Conservation (phyloP, 2,888 invertebrate species). For the Trichogramma dendrolimi region DNA sequence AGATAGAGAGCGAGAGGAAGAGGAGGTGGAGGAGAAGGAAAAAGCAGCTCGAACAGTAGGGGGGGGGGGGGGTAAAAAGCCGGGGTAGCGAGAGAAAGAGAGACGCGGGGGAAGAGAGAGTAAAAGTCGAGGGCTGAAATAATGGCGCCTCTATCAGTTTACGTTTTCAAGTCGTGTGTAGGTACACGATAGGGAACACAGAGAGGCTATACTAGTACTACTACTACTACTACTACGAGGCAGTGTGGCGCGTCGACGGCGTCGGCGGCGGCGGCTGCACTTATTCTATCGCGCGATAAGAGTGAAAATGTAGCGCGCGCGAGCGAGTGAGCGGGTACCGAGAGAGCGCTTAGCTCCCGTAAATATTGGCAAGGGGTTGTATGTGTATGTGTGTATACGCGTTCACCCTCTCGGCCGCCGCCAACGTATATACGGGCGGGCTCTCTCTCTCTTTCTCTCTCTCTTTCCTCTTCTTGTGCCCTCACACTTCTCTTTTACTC, state of each 20-base stretch:
- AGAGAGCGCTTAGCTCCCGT: slow-evolving; percentile 40
- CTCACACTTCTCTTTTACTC: background rate
- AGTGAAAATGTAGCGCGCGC: slow-evolving; percentile 38
- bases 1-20: slow-evolving; percentile 12
- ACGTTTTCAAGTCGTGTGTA: slow-evolving; percentile 27
- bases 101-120: slow-evolving; percentile 20
- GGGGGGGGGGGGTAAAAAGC: slow-evolving; percentile 9
- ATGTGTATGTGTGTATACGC: slow-evolving; percentile 6
- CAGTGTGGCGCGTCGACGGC: slow-evolving; percentile 15
- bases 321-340: slow-evolving; percentile 6
- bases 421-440: background rate
- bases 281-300: slow-evolving; percentile 45
- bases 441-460: too few relatives aligned
- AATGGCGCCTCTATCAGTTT: slow-evolving; percentile 28
- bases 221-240: slow-evolving; percentile 3
- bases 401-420: background rate
- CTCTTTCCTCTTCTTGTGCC: too few relatives aligned
- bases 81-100: slow-evolving; percentile 23
- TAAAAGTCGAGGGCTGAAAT: slow-evolving; percentile 26
- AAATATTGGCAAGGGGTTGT: slow-evolving; percentile 43
- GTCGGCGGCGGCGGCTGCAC: slow-evolving; percentile 35
- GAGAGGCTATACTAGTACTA: slow-evolving; percentile 8
- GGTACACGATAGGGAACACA: slow-evolving; percentile 10
- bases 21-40: slow-evolving; percentile 14
- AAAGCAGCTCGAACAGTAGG: background rate